phyloP scores from a whole-genome alignment of 2,888 invertebrate species.

The Athetis lepigone region DNA sequence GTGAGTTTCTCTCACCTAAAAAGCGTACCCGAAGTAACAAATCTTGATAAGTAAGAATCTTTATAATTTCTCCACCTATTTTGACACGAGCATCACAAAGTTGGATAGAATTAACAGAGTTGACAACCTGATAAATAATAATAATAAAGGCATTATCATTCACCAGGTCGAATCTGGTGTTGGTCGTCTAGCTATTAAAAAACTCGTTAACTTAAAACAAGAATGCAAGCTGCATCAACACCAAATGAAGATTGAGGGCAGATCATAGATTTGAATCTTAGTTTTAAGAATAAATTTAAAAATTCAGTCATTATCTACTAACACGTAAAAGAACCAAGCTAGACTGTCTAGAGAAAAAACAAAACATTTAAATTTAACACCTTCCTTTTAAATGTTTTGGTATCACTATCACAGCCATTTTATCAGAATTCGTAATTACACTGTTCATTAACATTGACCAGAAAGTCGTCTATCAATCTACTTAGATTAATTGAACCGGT shows the following conservation, averaged over 20 bases:
- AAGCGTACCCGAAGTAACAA: no score
- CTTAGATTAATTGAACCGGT: constrained; percentile 34
- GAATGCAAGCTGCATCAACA: neutral
- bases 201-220: no score
- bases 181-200: no score
- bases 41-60: constrained; percentile 2
- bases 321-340: neutral
- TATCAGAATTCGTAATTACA: constrained; percentile 26
- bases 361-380: neutral
- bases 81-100: neutral
- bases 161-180: no score
- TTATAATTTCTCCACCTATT: neutral
- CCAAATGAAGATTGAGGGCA: neutral
- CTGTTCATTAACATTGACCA: constrained; percentile 15
- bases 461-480: constrained; percentile 20
- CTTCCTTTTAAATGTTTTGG: neutral
- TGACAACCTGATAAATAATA: neutral
- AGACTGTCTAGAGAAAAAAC: neutral
- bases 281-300: neutral
- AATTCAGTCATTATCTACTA: neutral
- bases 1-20: no score
- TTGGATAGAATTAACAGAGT: neutral
- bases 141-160: no score
- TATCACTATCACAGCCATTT: constrained; percentile 15
- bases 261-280: neutral